Base-by-base conservation (phyloP, 2,797 vertebrate genomes). In the Sebastes iracundus region DNA sequence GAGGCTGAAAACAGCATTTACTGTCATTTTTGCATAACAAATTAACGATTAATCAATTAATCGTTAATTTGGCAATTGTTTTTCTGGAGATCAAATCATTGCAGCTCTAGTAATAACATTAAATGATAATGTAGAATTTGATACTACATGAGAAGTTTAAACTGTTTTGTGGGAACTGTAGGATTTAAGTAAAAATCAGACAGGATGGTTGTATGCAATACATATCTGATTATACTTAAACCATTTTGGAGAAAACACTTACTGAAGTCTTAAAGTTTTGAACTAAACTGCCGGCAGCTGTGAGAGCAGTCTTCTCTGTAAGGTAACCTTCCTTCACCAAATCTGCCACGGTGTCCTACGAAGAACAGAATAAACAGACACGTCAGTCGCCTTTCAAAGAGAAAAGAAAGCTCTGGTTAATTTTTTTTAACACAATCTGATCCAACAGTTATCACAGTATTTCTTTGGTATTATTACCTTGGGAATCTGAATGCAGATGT, bases 321-420 rank as follows among this genome's bases (percentile, higher is more conserved):
- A 99, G 85, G 66, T 96, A 92, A 3, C 96, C 96, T 67, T 95
- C 92, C 68, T 96, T 96, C 70, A 99, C 82, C 64, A 97, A 94
- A 80, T 96, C 95, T 60, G 93, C 79, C 1, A 96, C 90, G 0
- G 93, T 93, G 68, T 97, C 97, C 98, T 99, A 59, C 10, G 30
- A 64, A 68, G 38, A 73, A 67, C 2, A 56, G 56, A 73, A 53
- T 16, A 75, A 27, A 13, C 75, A 6, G 53, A 55, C 9, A 12
- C 35, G 1, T 33, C 1, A 28, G 6, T 70, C 5, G 16, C 12
- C 6, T 38, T 71, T 25, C 6, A 60, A 2, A 56, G 3, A 61
- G 3, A 42, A 66, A 25, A 35, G 3, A 14, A 27, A 70, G 5
- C 0, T 28, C 2, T 32, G 5, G 8, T 49, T 30, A 2, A 23